A percentile compares a stretch with the other conserved stretches of the same genome.
Evolutionary conservation across 2,113 vertebrate genomes (phyloP).

Genomic region (Uria aalge): DNA sequence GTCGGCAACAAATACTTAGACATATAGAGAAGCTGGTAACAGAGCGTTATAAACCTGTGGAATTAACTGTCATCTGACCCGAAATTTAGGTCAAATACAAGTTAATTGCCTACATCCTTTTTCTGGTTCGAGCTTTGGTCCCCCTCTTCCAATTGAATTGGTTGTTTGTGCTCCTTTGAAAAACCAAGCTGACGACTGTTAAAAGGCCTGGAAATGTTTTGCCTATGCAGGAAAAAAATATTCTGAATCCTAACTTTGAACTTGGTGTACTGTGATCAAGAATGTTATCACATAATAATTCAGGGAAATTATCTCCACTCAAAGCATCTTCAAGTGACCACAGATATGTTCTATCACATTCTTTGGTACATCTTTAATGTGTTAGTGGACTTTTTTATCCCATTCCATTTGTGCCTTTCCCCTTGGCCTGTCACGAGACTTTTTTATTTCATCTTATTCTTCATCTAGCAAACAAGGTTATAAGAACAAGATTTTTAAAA

Average conservation of each 20-base stretch:
- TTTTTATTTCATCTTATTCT: constrained; percentile 4
- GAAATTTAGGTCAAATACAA: neutral
- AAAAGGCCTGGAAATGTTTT: constrained; percentile 16
- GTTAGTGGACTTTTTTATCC: constrained; percentile 23
- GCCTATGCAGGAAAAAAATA: neutral
- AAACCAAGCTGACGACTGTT: neutral
- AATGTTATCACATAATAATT: constrained; percentile 53
- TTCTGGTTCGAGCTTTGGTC: neutral
- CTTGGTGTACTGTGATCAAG: constrained; percentile 5
- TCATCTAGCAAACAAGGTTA: neutral
- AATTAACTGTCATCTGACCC: neutral
- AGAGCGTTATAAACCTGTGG: neutral
- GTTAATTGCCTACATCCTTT: neutral
- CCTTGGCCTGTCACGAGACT: neutral
- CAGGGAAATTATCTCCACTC: constrained; percentile 35
- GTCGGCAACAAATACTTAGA: neutral
- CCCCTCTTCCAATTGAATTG: neutral
- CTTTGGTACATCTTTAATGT: constrained; percentile 34
- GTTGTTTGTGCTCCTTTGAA: neutral
- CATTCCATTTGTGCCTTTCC: constrained; percentile 22
- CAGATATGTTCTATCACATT: constrained; percentile 34
- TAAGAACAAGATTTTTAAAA: neutral
- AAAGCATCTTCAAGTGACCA: constrained; percentile 44
- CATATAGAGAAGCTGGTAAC: neutral
- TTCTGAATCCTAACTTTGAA: neutral